Percentiles rank a stretch among this genome's conserved stretches.
phyloP scores from a whole-genome alignment of 1,140 invertebrate species.

The Caenorhabditis briggsae region DNA sequence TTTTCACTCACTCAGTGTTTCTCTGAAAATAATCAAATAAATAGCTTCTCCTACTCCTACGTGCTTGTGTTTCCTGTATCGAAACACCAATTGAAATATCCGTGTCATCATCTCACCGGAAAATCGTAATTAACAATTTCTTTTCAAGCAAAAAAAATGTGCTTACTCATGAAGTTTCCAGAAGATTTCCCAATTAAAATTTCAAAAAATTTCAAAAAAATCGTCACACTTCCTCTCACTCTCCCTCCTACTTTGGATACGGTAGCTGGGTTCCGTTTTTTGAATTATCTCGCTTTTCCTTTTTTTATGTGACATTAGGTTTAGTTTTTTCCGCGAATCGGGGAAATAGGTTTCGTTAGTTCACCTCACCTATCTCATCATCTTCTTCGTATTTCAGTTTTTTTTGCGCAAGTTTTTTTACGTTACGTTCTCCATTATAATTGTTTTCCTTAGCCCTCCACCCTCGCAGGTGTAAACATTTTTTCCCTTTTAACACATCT shows the following conservation, averaged over 20 bases:
- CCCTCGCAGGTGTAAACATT: conserved; percentile 29
- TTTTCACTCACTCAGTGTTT: background rate
- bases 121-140: conserved; percentile 2
- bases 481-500: background rate
- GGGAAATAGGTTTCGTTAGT: conserved; percentile 2
- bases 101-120: conserved; percentile 7
- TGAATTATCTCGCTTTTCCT: background rate
- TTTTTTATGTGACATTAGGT: conserved; percentile 3
- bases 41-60: background rate
- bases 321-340: conserved; percentile 2
- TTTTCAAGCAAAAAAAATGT: background rate
- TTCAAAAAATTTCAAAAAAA: background rate
- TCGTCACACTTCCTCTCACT: too few relatives aligned
- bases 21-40: background rate
- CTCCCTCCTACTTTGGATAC: conserved; percentile 4
- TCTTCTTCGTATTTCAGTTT: conserved; percentile 45
- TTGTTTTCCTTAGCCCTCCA: background rate
- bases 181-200: background rate
- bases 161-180: background rate
- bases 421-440: conserved; percentile 24
- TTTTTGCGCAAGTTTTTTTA: conserved; percentile 54
- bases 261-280: conserved; percentile 25
- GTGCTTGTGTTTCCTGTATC: conserved; percentile 22
- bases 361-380: conserved; percentile 43
- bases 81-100: background rate